Evolutionary conservation across 2,113 vertebrate genomes (phyloP).

Genomic region (Aegotheles bennettii): DNA sequence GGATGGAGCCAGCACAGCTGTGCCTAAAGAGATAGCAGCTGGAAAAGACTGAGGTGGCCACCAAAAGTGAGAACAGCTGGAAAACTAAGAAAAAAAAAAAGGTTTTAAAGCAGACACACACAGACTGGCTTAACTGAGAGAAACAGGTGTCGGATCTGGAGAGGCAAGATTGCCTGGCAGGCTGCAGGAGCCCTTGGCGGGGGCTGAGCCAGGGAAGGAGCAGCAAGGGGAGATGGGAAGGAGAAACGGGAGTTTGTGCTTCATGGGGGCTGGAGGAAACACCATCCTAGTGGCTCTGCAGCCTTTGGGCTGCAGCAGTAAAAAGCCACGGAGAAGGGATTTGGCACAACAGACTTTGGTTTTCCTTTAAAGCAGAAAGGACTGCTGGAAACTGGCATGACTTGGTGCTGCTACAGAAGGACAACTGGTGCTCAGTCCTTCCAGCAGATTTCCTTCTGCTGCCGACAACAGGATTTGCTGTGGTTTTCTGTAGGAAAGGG

Average conservation of each 20-base stretch:
- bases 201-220: background rate
- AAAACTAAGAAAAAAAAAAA: background rate
- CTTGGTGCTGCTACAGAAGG: background rate
- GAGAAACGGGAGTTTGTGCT: background rate
- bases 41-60: background rate
- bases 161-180: rapidly evolving
- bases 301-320: background rate
- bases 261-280: rapidly evolving
- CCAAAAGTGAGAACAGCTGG: background rate
- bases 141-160: background rate
- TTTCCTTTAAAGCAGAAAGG: background rate
- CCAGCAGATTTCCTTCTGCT: background rate
- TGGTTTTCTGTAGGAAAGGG: background rate
- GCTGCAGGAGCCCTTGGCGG: background rate
- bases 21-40: background rate
- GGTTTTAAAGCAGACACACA: background rate
- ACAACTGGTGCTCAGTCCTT: background rate
- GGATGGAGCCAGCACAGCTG: background rate
- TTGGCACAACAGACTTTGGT: background rate
- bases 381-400: rapidly evolving
- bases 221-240: rapidly evolving
- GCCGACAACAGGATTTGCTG: background rate
- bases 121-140: background rate
- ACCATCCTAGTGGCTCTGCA: background rate
- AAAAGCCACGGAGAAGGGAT: background rate